Percentiles rank a stretch among this genome's conserved stretches.
Conservation (phyloP, 2,888 invertebrate genomes). For the Lutraria lutraria region DNA sequence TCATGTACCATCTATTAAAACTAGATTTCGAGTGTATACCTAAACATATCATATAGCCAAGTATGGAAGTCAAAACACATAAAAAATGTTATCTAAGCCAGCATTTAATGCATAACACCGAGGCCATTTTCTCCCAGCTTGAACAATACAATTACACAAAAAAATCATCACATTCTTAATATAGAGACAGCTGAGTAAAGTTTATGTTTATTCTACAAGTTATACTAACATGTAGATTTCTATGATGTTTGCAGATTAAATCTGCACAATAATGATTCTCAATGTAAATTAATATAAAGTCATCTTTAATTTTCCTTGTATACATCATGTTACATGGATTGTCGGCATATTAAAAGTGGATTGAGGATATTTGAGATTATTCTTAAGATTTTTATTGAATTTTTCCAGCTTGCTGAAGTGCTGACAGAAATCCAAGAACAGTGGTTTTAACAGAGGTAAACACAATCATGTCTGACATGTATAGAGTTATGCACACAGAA, state of each 20-base stretch:
- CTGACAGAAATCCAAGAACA: too few relatives aligned
- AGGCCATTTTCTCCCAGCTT: background rate
- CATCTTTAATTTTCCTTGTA: too few relatives aligned
- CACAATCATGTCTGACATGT: too few relatives aligned
- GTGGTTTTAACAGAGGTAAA: too few relatives aligned
- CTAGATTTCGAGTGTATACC: background rate
- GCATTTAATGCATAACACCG: background rate
- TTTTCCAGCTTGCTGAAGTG: too few relatives aligned
- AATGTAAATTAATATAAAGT: background rate
- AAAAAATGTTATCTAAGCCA: background rate
- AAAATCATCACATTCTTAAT: background rate
- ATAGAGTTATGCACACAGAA: too few relatives aligned
- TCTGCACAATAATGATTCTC: background rate
- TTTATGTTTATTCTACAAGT: background rate
- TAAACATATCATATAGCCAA: background rate
- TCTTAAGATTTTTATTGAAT: too few relatives aligned
- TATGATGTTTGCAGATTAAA: background rate
- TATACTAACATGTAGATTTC: background rate
- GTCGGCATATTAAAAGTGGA: too few relatives aligned
- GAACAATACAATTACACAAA: background rate
- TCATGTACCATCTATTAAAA: background rate
- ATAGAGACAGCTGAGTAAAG: background rate
- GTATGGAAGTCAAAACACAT: background rate
- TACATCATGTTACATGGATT: too few relatives aligned
- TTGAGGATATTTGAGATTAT: too few relatives aligned